phyloP scores from a whole-genome alignment of 1,140 invertebrate species.

The Scaptomyza hsui region DNA sequence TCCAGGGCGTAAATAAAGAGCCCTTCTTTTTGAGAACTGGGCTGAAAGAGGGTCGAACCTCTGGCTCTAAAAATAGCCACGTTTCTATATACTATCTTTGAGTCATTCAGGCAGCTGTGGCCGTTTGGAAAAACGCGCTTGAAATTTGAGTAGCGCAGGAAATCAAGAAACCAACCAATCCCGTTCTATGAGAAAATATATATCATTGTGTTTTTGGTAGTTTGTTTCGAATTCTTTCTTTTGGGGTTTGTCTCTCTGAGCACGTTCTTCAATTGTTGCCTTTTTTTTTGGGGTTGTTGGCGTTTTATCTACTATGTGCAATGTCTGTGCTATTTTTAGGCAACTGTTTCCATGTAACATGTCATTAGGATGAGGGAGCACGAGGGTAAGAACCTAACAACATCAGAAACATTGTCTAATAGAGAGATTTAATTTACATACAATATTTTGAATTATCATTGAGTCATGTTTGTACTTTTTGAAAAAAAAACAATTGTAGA shows the following conservation, averaged over 20 bases:
- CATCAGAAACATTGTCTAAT: background rate
- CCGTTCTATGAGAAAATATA: slow-evolving; percentile 5
- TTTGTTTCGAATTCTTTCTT: slow-evolving; percentile 18
- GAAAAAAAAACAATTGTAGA: no score
- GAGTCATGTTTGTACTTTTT: background rate
- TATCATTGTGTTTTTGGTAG: slow-evolving; percentile 13
- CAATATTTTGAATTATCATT: background rate
- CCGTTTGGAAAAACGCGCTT: slow-evolving; percentile 48
- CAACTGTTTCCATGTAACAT: slow-evolving; percentile 1
- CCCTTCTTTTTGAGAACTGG: slow-evolving; percentile 7
- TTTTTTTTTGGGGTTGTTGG: slow-evolving; percentile 40
- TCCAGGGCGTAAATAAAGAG: background rate
- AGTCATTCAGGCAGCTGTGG: slow-evolving; percentile 49
- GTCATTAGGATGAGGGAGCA: no score
- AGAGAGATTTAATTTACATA: no score
- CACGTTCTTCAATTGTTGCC: slow-evolving; percentile 28
- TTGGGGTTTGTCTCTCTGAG: slow-evolving; percentile 32
- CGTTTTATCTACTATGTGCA: background rate
- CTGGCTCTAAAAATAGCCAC: slow-evolving; percentile 52
- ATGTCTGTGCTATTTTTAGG: slow-evolving; percentile 31
- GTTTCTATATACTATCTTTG: slow-evolving; percentile 24
- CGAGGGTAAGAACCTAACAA: no score
- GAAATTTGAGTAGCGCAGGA: slow-evolving; percentile 59
- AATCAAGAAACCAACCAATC: slow-evolving; percentile 14
- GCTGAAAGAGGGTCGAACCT: slow-evolving; percentile 7